Conservation (phyloP, 2,888 invertebrate species). For the Spatulosminthurus flaviceps region DNA sequence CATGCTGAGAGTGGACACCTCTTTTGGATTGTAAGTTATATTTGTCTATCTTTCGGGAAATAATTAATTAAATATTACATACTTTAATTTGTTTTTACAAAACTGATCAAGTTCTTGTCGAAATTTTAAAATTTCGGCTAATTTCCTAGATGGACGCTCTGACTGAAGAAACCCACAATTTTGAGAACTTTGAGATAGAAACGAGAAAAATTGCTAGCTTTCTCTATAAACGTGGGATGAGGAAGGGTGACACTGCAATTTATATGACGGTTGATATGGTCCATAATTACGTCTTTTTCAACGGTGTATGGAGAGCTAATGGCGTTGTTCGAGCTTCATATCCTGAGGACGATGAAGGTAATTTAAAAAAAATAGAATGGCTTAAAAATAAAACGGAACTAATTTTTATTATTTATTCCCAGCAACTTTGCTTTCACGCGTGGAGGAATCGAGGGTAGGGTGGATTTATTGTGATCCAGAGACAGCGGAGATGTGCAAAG, state of each 20-base stretch:
- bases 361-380: too few species aligned
- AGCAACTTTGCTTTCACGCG: slow-evolving; percentile 55
- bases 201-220: slow-evolving; percentile 56
- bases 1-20: too few species aligned
- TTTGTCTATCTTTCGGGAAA: too few species aligned
- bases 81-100: too few species aligned
- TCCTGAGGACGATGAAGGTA: slow-evolving; percentile 60
- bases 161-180: slow-evolving; percentile 71
- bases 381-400: too few species aligned
- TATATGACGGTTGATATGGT: slow-evolving; percentile 60
- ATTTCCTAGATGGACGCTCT: slow-evolving; percentile 74
- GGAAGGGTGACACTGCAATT: slow-evolving; percentile 58
- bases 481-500: slow-evolving; percentile 54
- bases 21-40: too few species aligned
- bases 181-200: slow-evolving; percentile 67
- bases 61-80: too few species aligned
- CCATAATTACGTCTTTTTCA: slow-evolving; percentile 53
- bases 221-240: slow-evolving; percentile 57
- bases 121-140: too few species aligned
- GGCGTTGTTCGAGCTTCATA: slow-evolving; percentile 57
- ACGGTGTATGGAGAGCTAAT: slow-evolving; percentile 61
- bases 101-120: too few species aligned
- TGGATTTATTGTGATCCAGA: slow-evolving; percentile 62
- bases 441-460: slow-evolving; percentile 55
- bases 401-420: background rate